Evolutionary conservation across 2,797 vertebrate species (phyloP), one percentile per base, ranked within the genome.

Genomic region (Etheostoma perlongum): DNA sequence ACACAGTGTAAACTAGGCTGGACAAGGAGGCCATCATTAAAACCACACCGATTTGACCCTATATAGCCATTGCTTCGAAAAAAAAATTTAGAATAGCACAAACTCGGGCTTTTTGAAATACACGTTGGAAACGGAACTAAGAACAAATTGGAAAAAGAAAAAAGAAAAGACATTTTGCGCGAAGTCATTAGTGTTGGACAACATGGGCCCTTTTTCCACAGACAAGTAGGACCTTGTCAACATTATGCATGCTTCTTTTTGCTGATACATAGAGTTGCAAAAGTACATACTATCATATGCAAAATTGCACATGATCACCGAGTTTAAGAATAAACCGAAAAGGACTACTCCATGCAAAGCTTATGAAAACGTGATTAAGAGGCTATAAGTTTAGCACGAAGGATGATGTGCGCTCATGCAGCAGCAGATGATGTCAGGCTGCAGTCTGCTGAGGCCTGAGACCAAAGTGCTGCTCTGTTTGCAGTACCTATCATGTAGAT

Each of bases 401-500:
- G 23, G 18, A 25, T 36, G 65, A 67, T 2, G 51, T 6, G 48
- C 46, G 49, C 11, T 3, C 27, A 27, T 27, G 68, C 52, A 27
- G 27, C 66, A 65, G 67, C 42, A 27, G 55, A 58, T 42, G 73
- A 79, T 65, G 67, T 55, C 65, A 79, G 70, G 7, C 25, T 62
- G 57, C 61, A 60, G 80, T 46, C 10, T 76, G 81, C 70, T 79
- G 83, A 91, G 88, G 91, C 87, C 88, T 60, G 78, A 88, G 87
- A 87, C 86, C 87, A 96, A 95, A 96, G 96, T 94, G 95, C 95
- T 95, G 95, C 94, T 96, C 95, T 97, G 97, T 98, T 98, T 97
- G 96, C 94, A 95, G 95, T 93, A 97, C 95, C 96, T 95, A 97
- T 96, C 97, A 97, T 96, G 94, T 91, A 96, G 95, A 97, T 97